Conservation (phyloP, 1,140 invertebrate species). For the Orius insidiosus region DNA sequence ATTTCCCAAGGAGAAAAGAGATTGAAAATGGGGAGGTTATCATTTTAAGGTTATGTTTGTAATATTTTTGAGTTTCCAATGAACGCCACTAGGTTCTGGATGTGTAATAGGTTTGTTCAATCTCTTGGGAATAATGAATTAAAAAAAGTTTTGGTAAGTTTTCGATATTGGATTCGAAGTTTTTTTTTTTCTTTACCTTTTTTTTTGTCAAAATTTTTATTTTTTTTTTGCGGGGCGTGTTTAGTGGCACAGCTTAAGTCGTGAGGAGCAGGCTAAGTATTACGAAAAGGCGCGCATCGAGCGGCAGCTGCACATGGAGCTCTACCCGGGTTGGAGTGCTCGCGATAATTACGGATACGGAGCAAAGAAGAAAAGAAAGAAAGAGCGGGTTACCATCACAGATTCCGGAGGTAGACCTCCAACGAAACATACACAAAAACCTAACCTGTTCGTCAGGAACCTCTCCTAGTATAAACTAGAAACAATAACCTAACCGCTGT, state of each 20-base stretch:
- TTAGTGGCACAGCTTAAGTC: conserved; percentile 96
- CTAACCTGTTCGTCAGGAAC: too few relatives aligned
- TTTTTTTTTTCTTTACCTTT: conserved; percentile 5
- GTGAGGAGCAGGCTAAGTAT: conserved; percentile 99
- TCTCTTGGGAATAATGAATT: not conserved
- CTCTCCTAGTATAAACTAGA: too few relatives aligned
- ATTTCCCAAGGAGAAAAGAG: too few relatives aligned
- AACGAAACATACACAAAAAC: not conserved
- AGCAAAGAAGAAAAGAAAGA: conserved; percentile 97
- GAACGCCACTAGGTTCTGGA: too few relatives aligned
- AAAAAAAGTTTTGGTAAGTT: not conserved
- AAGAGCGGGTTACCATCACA: conserved; percentile 66
- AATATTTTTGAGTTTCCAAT: too few relatives aligned
- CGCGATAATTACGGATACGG: conserved; percentile 98
- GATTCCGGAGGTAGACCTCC: conserved; percentile 72
- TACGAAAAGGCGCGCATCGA: conserved; percentile 99
- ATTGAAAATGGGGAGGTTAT: too few relatives aligned
- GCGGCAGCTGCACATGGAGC: conserved; percentile 94
- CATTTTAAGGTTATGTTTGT: too few relatives aligned
- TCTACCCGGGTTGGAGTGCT: conserved; percentile 98
- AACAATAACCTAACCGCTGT: too few relatives aligned
- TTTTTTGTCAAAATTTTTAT: conserved; percentile 2
- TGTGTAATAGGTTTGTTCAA: too few relatives aligned
- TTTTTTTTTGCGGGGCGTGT: conserved; percentile 6
- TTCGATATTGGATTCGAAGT: too few relatives aligned